Base-by-base conservation (phyloP, 2,797 vertebrate species). In the Scomberomorus guttatus region DNA sequence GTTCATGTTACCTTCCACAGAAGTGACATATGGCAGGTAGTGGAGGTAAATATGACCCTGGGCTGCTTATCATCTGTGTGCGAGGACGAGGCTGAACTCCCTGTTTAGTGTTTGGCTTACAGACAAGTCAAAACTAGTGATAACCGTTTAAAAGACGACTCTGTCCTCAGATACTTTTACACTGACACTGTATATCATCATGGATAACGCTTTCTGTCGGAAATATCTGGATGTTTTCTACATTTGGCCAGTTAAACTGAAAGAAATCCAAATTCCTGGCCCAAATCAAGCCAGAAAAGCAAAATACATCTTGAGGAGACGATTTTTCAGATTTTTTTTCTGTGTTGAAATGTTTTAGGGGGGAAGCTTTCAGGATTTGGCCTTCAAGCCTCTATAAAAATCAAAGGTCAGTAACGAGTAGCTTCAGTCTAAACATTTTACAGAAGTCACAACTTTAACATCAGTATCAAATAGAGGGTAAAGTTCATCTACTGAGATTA, bases 11-110 rank as follows among this genome's bases (percentile, higher is more conserved):
- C 20, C 69, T 14, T 52, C 25, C 44, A 24, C 66, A 61, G 51
- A 76, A 59, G 63, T 69, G 75, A 69, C 81, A 86, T 20, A 1
- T 18, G 81, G 85, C 81, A 34, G 75, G 50, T 18, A 34, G 60
- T 18, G 2, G 32, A 37, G 62, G 0, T 67, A 1, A 46, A 73
- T 2, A 11, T 9, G 81, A 83, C 22, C 65, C 75, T 4, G 63
- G 22, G 42, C 60, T 70, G 46, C 62, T 72, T 56, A 64, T 72
- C 55, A 0, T 52, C 32, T 5, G 58, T 10, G 52, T 68, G 7
- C 4, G 63, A 78, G 48, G 73, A 9, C 6, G 67, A 78, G 52
- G 73, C 46, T 14, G 15, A 32, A 5, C 42, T 15, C 25, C 39
- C 1, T 44, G 44, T 0, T 37, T 0, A 18, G 14, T 0, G 15